These are phyloP conservation scores for Cervus canadensis DNA, from an alignment of 2,113 vertebrate species.

Conservation along the genomic window DNA sequence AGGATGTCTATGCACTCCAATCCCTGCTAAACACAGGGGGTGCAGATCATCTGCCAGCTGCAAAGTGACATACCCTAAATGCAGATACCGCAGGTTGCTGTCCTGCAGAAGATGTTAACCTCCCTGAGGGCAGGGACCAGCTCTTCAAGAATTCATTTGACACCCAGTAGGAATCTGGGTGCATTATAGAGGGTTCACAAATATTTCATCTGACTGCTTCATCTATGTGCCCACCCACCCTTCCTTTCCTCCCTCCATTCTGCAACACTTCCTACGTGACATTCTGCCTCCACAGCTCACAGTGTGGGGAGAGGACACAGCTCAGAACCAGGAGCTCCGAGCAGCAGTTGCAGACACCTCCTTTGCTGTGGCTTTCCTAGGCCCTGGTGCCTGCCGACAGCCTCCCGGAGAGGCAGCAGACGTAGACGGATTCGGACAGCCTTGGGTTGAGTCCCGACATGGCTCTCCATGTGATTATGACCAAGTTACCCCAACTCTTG, in stretches of 20 bases:
- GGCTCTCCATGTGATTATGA: background rate
- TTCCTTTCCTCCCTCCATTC: background rate
- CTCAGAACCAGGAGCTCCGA: background rate
- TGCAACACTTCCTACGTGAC: background rate
- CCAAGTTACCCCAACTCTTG: background rate
- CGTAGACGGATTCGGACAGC: rapidly evolving
- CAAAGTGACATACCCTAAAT: background rate
- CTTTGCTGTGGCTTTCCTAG: background rate
- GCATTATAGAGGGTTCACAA: no score
- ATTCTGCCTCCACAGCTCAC: background rate
- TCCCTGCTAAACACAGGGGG: background rate
- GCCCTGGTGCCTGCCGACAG: rapidly evolving
- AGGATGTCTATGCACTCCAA: rapidly evolving
- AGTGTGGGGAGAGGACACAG: background rate
- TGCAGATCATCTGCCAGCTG: background rate
- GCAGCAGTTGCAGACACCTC: background rate
- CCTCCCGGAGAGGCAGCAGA: no score
- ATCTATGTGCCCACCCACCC: rapidly evolving
- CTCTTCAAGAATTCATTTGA: background rate
- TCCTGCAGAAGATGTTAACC: background rate
- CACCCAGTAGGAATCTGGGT: background rate
- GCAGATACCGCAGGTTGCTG: background rate
- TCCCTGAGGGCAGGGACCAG: background rate
- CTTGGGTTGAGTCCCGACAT: background rate
- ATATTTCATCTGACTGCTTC: background rate